Evolutionary conservation across 2,888 invertebrate genomes (phyloP), one percentile per base, ranked within the genome.

Genomic region (Agonopterix alstromeriana): DNA sequence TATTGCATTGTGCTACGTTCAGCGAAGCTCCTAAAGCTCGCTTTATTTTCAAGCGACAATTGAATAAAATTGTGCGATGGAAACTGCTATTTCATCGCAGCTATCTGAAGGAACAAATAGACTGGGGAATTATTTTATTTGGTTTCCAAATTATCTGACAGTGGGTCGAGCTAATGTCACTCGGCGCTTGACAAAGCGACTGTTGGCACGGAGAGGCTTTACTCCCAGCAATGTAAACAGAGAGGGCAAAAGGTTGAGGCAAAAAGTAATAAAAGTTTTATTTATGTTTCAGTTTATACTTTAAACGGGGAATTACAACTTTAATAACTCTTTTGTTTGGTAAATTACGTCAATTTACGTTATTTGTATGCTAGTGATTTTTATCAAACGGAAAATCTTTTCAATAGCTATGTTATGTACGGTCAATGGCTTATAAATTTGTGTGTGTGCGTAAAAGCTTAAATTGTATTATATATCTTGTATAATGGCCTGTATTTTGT

Each of bases 181-280:
- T 77, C 77, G 75, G 69, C 81, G 78, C 67, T 83, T 86, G 85
- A 85, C 83, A 87, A 86, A 86, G 85, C 83, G 83, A 77, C 79
- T 79, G 82, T 80, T 80, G 82, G 82, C 82, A 82, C 82, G 80
- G 80, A 82, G 83, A 82, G 78, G 80, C 82, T 82, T 82, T 79
- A 73, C 80, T 76, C 78, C 69, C 68, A 67, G 76, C 75, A 77
- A 76, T 77, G 75, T 79, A 81, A 82, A 86, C 82, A 82, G 77
- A 75, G 68, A 72, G 73, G 70, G 67, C 70, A 71, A 76, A 81
- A 76, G 70, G 72, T 75, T 71, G 59, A 56, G 63, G 67, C 67
- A 73, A 77, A 79, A 81, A 75, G 72, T 72, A 70, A 71, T 71
- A 71, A 71, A 79, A 73, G 61, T 76, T 81, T 69, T 75, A 70